Conservation (phyloP, 1,140 invertebrate species). For the Paralvinella palmiformis region DNA sequence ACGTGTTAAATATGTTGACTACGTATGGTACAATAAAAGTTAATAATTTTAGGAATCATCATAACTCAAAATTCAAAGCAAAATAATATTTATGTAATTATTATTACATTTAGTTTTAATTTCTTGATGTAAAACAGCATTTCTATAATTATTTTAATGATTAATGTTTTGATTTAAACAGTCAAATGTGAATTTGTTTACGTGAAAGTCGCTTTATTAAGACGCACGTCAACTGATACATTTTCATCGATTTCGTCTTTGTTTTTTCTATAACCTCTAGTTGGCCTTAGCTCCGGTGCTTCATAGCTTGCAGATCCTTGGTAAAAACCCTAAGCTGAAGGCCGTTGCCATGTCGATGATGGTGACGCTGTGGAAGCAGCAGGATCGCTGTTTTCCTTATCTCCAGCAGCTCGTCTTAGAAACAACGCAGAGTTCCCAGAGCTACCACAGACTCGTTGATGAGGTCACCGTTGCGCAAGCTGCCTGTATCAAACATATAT, state of each 20-base stretch:
- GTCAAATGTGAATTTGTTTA: too few species aligned
- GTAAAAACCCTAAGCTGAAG: conserved; percentile 23
- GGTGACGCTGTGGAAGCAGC: conserved; percentile 29
- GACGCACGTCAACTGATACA: too few species aligned
- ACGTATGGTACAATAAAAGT: too few species aligned
- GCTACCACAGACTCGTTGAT: neutral
- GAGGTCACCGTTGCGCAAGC: conserved; percentile 31
- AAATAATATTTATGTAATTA: too few species aligned
- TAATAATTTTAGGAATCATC: too few species aligned
- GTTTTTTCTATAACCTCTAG: conserved; percentile 22
- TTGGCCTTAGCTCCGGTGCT: conserved; percentile 30
- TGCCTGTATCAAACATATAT: conserved; percentile 30
- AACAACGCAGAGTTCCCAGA: neutral
- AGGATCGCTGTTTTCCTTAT: conserved; percentile 35
- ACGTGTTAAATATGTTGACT: too few species aligned
- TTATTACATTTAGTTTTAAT: too few species aligned
- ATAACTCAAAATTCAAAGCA: too few species aligned
- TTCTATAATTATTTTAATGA: too few species aligned
- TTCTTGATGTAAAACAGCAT: too few species aligned
- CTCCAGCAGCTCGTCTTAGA: conserved; percentile 29
- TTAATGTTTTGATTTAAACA: too few species aligned
- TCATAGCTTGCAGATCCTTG: conserved; percentile 29
- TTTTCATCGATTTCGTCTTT: neutral
- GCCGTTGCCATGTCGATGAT: conserved; percentile 29
- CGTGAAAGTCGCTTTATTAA: too few species aligned